Conservation (phyloP, 2,888 invertebrate species). For the Zhengitettix transpicula region DNA sequence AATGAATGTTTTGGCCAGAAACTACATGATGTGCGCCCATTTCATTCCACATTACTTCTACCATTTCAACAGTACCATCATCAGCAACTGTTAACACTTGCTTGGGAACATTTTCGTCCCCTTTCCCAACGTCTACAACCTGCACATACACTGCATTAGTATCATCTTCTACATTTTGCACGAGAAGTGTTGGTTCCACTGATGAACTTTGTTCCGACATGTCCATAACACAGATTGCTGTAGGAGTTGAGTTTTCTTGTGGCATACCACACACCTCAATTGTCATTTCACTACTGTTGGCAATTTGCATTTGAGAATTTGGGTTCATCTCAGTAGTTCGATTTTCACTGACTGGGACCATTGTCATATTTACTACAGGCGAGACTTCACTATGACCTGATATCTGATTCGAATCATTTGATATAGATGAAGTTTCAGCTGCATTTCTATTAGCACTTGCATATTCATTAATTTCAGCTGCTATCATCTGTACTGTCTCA, state of each 20-base stretch:
- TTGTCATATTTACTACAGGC: neutral
- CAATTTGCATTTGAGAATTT: neutral
- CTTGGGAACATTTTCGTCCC: slow-evolving; percentile 15
- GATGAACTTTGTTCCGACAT: slow-evolving; percentile 8
- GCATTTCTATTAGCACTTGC: neutral
- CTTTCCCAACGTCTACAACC: slow-evolving; percentile 14
- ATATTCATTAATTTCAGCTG: slow-evolving; percentile 14
- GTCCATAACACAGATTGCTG: slow-evolving; percentile 7
- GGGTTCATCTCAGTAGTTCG: neutral
- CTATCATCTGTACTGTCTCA: slow-evolving; percentile 16
- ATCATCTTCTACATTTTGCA: slow-evolving; percentile 9
- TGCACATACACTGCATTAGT: slow-evolving; percentile 16
- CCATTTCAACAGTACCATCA: slow-evolving; percentile 24
- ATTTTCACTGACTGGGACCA: neutral
- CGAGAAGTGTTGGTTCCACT: slow-evolving; percentile 1
- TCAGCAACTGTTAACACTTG: slow-evolving; percentile 23
- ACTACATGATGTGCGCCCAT: slow-evolving; percentile 2
- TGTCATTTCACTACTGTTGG: slow-evolving; percentile 1
- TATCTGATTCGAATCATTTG: neutral
- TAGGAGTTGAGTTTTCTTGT: slow-evolving; percentile 1
- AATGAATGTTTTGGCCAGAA: neutral
- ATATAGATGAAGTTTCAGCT: neutral
- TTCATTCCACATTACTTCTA: slow-evolving; percentile 17
- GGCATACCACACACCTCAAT: slow-evolving; percentile 7
- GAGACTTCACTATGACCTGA: neutral